phyloP scores from a whole-genome alignment of 1,140 invertebrate genomes.

The Drosophila pectinifera region DNA sequence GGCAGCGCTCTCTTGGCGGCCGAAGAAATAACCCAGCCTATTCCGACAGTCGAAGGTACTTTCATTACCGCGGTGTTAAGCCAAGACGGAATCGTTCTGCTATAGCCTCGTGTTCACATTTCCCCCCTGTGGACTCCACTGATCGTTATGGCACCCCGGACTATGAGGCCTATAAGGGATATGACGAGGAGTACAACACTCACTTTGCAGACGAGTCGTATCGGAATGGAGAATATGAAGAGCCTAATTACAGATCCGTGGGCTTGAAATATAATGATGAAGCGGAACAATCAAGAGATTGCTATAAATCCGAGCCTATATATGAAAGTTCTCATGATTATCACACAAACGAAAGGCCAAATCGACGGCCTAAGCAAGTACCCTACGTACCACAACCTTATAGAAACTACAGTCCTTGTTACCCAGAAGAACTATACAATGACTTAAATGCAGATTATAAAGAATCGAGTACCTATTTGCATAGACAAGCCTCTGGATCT shows the following conservation, averaged over 20 bases:
- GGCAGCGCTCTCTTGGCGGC: no score
- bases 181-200: neutral
- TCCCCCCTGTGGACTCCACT: neutral
- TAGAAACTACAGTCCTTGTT: neutral
- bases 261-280: neutral
- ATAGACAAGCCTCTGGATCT: constrained; percentile 14
- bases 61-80: neutral
- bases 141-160: neutral
- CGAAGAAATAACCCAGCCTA: neutral
- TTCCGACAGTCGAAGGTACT: neutral
- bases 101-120: neutral
- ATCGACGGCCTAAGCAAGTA: no score
- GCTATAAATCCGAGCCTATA: neutral
- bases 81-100: neutral
- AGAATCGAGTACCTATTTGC: no score
- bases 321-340: neutral
- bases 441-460: neutral
- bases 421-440: neutral
- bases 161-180: neutral
- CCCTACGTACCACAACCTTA: neutral
- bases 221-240: neutral
- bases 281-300: neutral
- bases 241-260: no score
- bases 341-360: no score
- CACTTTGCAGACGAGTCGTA: neutral